These are phyloP conservation scores for Channa maculata DNA, from an alignment of 2,113 vertebrate species.

Conservation along the genomic window DNA sequence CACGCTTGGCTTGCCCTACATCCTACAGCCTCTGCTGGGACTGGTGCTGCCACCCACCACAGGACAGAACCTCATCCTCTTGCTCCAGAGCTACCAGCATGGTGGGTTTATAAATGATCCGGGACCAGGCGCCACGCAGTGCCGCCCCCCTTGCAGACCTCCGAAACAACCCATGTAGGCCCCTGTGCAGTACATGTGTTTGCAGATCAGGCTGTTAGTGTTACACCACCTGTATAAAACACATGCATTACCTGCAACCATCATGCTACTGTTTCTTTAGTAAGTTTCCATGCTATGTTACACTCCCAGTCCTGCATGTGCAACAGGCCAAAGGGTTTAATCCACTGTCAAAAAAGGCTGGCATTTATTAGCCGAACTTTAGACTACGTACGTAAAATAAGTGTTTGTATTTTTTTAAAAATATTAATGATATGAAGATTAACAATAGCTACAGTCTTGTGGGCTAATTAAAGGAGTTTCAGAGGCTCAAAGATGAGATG, in stretches of 20 bases:
- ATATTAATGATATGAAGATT: too few relatives aligned
- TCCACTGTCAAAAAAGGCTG: too few relatives aligned
- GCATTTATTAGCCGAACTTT: too few relatives aligned
- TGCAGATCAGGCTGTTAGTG: conserved; percentile 5
- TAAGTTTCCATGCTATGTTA: neutral
- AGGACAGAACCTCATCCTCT: conserved; percentile 40
- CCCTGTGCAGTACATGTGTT: neutral
- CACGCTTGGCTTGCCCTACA: conserved; percentile 70
- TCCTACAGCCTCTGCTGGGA: conserved; percentile 63
- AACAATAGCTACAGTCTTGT: too few relatives aligned
- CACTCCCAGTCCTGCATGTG: neutral
- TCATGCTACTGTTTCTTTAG: neutral
- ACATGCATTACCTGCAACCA: neutral
- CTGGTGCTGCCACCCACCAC: conserved; percentile 73
- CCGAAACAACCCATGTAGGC: neutral
- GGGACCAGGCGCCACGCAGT: conserved; percentile 73
- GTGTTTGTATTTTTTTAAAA: too few relatives aligned
- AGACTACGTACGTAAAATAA: too few relatives aligned
- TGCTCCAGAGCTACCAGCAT: conserved; percentile 79
- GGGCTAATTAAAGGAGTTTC: neutral
- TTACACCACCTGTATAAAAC: conserved; percentile 1
- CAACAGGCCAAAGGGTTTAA: too few relatives aligned
- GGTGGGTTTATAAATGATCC: conserved; percentile 78
- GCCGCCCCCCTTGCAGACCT: conserved; percentile 41
- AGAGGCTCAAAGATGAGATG: conserved; percentile 8